Conservation (phyloP, 2,113 vertebrate species). For the Tinamus guttatus region DNA sequence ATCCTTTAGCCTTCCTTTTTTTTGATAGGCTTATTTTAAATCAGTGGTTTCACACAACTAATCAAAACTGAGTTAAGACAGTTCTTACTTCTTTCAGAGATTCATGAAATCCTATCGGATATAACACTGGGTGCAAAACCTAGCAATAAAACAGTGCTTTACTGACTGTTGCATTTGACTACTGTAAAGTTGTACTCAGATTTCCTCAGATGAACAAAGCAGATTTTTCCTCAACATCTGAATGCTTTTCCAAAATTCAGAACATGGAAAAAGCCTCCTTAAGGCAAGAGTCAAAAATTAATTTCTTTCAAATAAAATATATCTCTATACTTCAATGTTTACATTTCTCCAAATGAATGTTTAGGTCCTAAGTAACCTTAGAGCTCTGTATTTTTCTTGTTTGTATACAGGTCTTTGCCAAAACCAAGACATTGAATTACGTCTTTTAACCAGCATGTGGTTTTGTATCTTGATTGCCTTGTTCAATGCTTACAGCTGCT, state of each 20-base stretch:
- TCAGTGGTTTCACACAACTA: background rate
- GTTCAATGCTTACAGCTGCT: background rate
- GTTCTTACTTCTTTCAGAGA: background rate
- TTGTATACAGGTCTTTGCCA: background rate
- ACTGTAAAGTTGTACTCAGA: background rate
- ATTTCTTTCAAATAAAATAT: background rate
- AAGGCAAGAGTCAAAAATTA: background rate
- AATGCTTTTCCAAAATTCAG: background rate
- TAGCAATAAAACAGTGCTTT: background rate
- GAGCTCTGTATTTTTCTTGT: background rate
- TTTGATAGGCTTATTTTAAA: background rate
- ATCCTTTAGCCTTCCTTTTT: background rate
- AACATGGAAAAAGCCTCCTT: background rate
- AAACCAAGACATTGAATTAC: background rate
- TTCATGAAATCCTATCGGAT: background rate
- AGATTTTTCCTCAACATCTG: background rate
- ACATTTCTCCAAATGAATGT: background rate
- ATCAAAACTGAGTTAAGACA: background rate
- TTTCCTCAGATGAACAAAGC: background rate
- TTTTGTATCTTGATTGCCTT: background rate
- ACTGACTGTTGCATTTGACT: background rate
- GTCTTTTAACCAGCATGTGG: background rate
- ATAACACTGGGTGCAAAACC: background rate
- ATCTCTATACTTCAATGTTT: background rate
- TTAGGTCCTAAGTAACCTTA: background rate